These are phyloP conservation scores for Rhabdomys pumilio DNA, from an alignment of 2,797 vertebrate species.

Conservation along the genomic window DNA sequence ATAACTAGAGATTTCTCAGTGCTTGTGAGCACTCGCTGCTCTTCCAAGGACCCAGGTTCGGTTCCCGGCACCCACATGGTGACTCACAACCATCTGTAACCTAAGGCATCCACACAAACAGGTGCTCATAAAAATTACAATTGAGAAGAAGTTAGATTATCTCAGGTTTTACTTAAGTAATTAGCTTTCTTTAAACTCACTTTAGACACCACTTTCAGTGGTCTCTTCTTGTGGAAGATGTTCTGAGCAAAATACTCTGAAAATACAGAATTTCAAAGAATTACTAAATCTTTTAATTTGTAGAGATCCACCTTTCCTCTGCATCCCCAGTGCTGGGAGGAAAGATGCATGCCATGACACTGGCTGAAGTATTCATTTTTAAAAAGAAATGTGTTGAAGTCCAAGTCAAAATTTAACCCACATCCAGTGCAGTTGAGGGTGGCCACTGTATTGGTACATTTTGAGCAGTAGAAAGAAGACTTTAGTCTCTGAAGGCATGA, in stretches of 20 bases:
- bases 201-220: slow-evolving; percentile 41
- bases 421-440: background rate
- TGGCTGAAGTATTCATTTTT: background rate
- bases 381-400: slow-evolving; percentile 19
- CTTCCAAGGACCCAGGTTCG: background rate
- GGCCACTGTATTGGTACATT: background rate
- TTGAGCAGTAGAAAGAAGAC: background rate
- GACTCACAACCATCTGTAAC: background rate
- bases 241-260: slow-evolving; percentile 88
- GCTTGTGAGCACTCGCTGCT: background rate
- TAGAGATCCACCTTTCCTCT: background rate
- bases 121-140: background rate
- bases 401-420: background rate
- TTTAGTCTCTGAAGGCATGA: background rate
- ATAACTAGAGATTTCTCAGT: background rate
- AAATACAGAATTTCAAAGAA: slow-evolving; percentile 85
- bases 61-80: background rate
- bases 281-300: slow-evolving; percentile 80
- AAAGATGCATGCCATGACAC: background rate
- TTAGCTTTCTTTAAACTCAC: slow-evolving; percentile 58
- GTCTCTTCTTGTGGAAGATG: slow-evolving; percentile 76
- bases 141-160: background rate
- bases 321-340: background rate
- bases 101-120: background rate
- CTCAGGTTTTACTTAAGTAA: slow-evolving; percentile 15